Evolutionary conservation across 2,113 vertebrate genomes (phyloP).

Genomic region (Sorex fumeus): DNA sequence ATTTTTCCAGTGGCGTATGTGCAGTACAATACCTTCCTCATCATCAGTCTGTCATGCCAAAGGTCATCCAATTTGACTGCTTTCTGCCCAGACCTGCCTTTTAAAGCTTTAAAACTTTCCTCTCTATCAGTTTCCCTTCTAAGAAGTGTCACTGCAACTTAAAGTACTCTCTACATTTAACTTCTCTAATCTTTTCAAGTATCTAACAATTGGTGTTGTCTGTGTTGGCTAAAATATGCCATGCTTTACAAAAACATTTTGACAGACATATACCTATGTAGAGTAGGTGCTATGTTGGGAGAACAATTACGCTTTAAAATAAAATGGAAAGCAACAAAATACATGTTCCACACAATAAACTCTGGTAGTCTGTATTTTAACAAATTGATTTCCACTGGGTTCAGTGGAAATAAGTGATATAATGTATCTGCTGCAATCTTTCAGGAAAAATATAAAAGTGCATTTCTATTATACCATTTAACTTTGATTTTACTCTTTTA

Average conservation of each 20-base stretch:
- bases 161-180: conserved; percentile 66
- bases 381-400: conserved; percentile 55
- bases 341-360: conserved; percentile 29
- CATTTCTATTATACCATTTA: conserved; percentile 44
- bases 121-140: conserved; percentile 44
- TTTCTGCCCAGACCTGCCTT: conserved; percentile 44
- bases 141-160: conserved; percentile 54
- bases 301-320: conserved; percentile 48
- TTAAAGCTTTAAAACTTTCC: conserved; percentile 53
- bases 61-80: neutral
- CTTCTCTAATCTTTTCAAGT: conserved; percentile 65
- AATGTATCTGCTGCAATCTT: conserved; percentile 32
- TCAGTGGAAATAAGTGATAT: conserved; percentile 21
- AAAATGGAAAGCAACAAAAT: conserved; percentile 46
- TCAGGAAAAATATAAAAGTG: conserved; percentile 14
- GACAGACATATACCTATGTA: conserved; percentile 37
- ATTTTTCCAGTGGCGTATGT: neutral
- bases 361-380: conserved; percentile 18
- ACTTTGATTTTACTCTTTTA: conserved; percentile 25
- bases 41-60: conserved; percentile 41
- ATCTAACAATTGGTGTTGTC: conserved; percentile 66
- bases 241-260: conserved; percentile 21
- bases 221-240: conserved; percentile 56
- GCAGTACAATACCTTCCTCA: conserved; percentile 40
- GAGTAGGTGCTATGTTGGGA: neutral